These are phyloP conservation scores for Rhinoderma darwinii DNA, from an alignment of 2,113 vertebrate species.

Conservation along the genomic window DNA sequence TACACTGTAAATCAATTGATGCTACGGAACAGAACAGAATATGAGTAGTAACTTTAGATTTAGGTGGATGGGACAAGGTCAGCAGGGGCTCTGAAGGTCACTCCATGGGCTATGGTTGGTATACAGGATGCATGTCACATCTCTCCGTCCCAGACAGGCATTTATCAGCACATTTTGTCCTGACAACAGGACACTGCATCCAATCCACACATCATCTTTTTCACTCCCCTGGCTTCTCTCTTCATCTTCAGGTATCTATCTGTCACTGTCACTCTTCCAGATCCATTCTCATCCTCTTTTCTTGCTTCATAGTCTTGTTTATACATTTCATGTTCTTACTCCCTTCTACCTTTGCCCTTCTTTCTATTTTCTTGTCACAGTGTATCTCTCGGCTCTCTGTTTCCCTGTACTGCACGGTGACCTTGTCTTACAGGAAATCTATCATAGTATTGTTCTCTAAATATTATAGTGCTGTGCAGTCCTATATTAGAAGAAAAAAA, in stretches of 20 bases:
- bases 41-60: neutral
- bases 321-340: slow-evolving; percentile 14
- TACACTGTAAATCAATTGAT: neutral
- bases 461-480: slow-evolving; percentile 21
- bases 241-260: slow-evolving; percentile 56
- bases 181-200: slow-evolving; percentile 55
- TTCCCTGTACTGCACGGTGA: slow-evolving; percentile 6
- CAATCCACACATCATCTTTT: slow-evolving; percentile 56
- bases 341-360: slow-evolving; percentile 24
- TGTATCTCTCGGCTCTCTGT: slow-evolving; percentile 28
- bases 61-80: slow-evolving; percentile 16
- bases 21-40: neutral
- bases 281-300: slow-evolving; percentile 30
- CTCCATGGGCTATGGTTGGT: neutral
- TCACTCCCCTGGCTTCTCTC: slow-evolving; percentile 40
- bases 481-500: slow-evolving; percentile 15
- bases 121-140: slow-evolving; percentile 47
- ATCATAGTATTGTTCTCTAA: slow-evolving; percentile 37
- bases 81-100: slow-evolving; percentile 52
- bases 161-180: slow-evolving; percentile 57
- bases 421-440: slow-evolving; percentile 39
- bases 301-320: slow-evolving; percentile 8
- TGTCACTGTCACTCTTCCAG: slow-evolving; percentile 53
- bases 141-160: slow-evolving; percentile 55
- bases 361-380: slow-evolving; percentile 29